phyloP scores from a whole-genome alignment of 2,797 vertebrate genomes.

The Sphenopsis melanotis region DNA sequence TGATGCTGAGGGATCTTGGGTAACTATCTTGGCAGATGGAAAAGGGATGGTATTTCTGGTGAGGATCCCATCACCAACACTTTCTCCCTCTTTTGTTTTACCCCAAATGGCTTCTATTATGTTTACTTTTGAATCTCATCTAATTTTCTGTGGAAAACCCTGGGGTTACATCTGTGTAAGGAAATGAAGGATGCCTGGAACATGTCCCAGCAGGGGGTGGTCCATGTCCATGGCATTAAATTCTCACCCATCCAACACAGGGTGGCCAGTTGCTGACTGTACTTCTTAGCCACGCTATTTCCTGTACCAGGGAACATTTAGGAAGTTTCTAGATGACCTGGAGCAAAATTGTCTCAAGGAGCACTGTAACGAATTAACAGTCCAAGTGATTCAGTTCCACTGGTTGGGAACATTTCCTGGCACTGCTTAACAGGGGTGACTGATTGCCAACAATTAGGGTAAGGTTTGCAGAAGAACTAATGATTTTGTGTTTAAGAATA shows the following conservation, averaged over 20 bases:
- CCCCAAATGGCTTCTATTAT: not conserved
- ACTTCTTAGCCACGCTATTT: not conserved
- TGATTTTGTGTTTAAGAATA: not conserved
- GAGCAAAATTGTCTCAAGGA: not conserved
- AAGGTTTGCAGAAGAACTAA: not conserved
- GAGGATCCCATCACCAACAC: not conserved
- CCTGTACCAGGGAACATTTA: not conserved
- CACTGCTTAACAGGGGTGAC: not conserved
- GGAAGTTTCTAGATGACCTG: not conserved
- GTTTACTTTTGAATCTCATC: not conserved
- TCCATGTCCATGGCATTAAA: not conserved
- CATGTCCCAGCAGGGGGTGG: not conserved
- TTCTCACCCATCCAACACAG: not conserved
- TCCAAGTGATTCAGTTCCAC: not conserved
- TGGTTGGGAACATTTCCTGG: not conserved
- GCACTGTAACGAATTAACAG: rapidly evolving
- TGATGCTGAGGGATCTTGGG: not conserved
- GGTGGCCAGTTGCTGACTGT: not conserved
- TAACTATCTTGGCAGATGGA: not conserved
- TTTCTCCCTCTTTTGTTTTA: not conserved
- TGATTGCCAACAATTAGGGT: not conserved
- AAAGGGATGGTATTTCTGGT: not conserved
- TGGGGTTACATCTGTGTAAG: not conserved
- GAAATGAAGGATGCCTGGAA: not conserved
- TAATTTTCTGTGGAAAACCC: not conserved